A percentile compares a stretch with the other conserved stretches of the same genome.
Conservation (phyloP, 2,113 vertebrate species). For the Sisor rabdophorus region DNA sequence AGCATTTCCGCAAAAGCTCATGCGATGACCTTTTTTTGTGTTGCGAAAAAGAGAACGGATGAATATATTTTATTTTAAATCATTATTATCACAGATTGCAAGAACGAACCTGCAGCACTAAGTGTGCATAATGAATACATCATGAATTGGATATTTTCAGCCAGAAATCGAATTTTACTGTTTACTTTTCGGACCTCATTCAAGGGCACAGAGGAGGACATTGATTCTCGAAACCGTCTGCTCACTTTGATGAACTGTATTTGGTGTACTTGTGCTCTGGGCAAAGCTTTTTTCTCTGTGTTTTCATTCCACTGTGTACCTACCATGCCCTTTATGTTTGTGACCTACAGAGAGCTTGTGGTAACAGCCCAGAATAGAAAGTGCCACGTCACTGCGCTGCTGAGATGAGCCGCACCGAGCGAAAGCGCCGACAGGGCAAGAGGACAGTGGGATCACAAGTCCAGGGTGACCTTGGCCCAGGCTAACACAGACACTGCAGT, state of each 20-base stretch:
- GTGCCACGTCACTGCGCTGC: slow-evolving; percentile 41
- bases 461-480: slow-evolving; percentile 40
- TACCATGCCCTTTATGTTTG: slow-evolving; percentile 22
- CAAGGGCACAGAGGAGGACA: slow-evolving; percentile 24
- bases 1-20: slow-evolving; percentile 9
- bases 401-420: slow-evolving; percentile 26
- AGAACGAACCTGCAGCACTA: slow-evolving; percentile 5
- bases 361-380: slow-evolving; percentile 51
- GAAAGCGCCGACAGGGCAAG: slow-evolving; percentile 9
- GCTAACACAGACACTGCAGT: slow-evolving; percentile 28
- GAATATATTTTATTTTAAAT: slow-evolving; percentile 20
- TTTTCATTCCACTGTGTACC: slow-evolving; percentile 23
- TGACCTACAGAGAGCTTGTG: slow-evolving; percentile 34
- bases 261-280: neutral
- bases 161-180: neutral
- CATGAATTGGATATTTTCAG: slow-evolving; percentile 8
- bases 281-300: slow-evolving; percentile 18
- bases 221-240: slow-evolving; percentile 7
- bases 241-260: neutral
- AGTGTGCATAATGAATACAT: slow-evolving; percentile 1
- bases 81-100: slow-evolving; percentile 11
- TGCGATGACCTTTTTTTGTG: neutral
- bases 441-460: slow-evolving; percentile 25
- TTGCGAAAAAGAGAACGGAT: neutral
- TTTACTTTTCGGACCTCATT: slow-evolving; percentile 9